Conservation (phyloP, 2,888 invertebrate species). For the Caenorhabditis imperialis region DNA sequence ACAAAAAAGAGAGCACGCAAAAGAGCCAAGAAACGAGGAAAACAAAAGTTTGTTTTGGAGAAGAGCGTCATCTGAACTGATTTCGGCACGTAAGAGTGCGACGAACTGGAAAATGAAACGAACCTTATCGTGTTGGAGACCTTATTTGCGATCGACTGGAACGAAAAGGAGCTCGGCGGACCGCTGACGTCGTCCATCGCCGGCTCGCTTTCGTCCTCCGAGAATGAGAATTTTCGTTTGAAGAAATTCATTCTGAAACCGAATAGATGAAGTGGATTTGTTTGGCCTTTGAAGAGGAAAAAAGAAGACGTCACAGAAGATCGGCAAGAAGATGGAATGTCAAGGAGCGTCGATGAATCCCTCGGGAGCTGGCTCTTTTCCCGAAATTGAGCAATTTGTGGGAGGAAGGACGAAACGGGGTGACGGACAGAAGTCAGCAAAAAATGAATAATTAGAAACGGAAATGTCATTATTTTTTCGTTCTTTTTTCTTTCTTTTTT, state of each 20-base stretch:
- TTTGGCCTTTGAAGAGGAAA: neutral
- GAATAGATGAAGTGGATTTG: neutral
- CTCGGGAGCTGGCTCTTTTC: slow-evolving; percentile 2
- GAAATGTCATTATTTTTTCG: neutral
- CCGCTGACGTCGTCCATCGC: slow-evolving; percentile 54
- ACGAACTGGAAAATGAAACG: too few species aligned
- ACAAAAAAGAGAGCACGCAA: too few species aligned
- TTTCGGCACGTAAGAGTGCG: too few species aligned
- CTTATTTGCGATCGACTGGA: slow-evolving; percentile 65
- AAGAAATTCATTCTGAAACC: slow-evolving; percentile 66
- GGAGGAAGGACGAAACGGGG: neutral
- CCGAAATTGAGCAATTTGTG: slow-evolving; percentile 14
- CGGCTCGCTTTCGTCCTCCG: slow-evolving; percentile 63
- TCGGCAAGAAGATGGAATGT: neutral
- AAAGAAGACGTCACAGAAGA: neutral
- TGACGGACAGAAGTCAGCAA: too few species aligned
- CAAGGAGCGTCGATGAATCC: neutral
- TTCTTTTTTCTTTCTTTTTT: slow-evolving; percentile 8
- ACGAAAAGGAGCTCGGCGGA: slow-evolving; percentile 65
- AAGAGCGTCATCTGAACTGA: too few species aligned
- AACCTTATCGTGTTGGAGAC: slow-evolving; percentile 69
- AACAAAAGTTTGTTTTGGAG: too few species aligned
- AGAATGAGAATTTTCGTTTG: slow-evolving; percentile 68
- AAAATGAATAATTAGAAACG: slow-evolving; percentile 19
- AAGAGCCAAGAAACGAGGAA: neutral